Evolutionary conservation across 2,888 invertebrate genomes (phyloP).

Genomic region (Trimorus sp.): DNA sequence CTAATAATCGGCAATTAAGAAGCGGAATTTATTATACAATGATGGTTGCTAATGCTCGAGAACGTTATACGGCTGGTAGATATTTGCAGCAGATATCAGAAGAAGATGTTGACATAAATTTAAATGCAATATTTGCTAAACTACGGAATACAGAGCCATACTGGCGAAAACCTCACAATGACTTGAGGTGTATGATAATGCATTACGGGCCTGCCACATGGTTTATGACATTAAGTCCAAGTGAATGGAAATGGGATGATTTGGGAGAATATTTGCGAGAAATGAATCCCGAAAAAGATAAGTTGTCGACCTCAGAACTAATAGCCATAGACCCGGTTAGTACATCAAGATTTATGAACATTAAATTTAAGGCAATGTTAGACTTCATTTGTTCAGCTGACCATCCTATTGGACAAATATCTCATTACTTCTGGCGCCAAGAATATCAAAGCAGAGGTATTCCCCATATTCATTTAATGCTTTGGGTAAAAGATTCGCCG

Average conservation of each 20-base stretch:
- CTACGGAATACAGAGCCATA: slow-evolving; percentile 66
- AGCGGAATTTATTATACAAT: slow-evolving; percentile 67
- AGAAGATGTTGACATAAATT: slow-evolving; percentile 54
- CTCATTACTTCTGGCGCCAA: slow-evolving; percentile 62
- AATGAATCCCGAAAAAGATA: slow-evolving; percentile 65
- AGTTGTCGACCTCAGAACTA: slow-evolving; percentile 64
- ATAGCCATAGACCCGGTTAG: slow-evolving; percentile 74
- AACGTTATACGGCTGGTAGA: slow-evolving; percentile 43
- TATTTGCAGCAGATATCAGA: slow-evolving; percentile 50
- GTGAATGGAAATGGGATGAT: too few species aligned
- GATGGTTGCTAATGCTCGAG: slow-evolving; percentile 55
- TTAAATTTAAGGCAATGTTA: slow-evolving; percentile 70
- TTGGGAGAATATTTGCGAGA: slow-evolving; percentile 68
- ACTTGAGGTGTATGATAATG: too few species aligned
- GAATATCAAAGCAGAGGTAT: too few species aligned
- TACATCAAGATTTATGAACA: slow-evolving; percentile 69
- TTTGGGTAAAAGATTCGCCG: slow-evolving; percentile 73
- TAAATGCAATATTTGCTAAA: slow-evolving; percentile 61
- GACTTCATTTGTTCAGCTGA: slow-evolving; percentile 67
- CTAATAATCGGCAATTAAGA: slow-evolving; percentile 65
- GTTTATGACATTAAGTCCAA: too few species aligned
- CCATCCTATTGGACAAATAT: slow-evolving; percentile 67
- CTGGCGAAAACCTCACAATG: too few species aligned
- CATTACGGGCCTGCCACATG: too few species aligned
- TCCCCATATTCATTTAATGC: slow-evolving; percentile 14